Conservation (phyloP, 2,888 invertebrate species). For the Euphydryas editha region DNA sequence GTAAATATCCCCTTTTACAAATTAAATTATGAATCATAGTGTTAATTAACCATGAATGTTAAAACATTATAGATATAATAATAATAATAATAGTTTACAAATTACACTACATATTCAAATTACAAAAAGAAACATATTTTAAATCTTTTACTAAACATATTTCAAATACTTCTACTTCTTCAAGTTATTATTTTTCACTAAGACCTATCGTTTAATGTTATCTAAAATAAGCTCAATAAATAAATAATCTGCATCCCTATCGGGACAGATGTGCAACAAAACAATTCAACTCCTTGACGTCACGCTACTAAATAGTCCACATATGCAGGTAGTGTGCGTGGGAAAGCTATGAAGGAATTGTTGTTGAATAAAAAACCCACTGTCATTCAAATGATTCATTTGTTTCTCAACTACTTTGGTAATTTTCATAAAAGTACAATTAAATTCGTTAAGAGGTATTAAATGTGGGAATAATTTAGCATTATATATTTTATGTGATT, state of each 20-base stretch:
- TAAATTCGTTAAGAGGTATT: not conserved
- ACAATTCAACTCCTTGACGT: slow-evolving; percentile 41
- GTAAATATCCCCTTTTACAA: too few species aligned
- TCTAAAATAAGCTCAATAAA: not conserved
- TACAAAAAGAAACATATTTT: too few species aligned
- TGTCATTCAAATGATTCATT: slow-evolving; percentile 11
- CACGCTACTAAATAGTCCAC: slow-evolving; percentile 43
- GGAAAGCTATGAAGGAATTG: slow-evolving; percentile 41
- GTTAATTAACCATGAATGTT: too few species aligned
- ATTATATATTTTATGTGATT: not conserved
- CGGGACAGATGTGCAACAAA: slow-evolving; percentile 32
- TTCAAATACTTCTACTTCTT: too few species aligned
- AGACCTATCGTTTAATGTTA: not conserved
- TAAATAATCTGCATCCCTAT: slow-evolving; percentile 14
- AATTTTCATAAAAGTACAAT: slow-evolving; percentile 13
- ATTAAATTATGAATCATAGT: too few species aligned
- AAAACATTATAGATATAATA: too few species aligned
- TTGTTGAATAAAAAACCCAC: slow-evolving; percentile 24
- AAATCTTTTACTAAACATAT: too few species aligned
- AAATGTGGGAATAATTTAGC: not conserved
- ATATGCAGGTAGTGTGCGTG: slow-evolving; percentile 46
- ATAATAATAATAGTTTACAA: too few species aligned
- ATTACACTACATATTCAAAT: too few species aligned
- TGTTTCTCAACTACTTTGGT: slow-evolving; percentile 14
- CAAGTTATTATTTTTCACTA: too few species aligned